Evolutionary conservation across 2,888 invertebrate species (phyloP).

Genomic region (Acrocyrtus sp.): DNA sequence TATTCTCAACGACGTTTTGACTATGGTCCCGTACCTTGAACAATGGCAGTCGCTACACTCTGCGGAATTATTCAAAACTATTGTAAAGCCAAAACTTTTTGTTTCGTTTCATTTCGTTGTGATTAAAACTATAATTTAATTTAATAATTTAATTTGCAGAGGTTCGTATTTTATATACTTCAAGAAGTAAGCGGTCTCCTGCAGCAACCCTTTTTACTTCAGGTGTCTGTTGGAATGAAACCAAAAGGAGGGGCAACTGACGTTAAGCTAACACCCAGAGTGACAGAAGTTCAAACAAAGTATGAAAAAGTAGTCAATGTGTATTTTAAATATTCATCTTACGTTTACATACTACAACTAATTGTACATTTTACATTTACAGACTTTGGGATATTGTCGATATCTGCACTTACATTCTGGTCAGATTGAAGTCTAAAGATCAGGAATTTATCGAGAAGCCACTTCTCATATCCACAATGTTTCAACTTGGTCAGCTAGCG

Average conservation of each 20-base stretch:
- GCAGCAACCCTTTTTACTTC: slow-evolving; percentile 56
- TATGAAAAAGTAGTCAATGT: slow-evolving; percentile 17
- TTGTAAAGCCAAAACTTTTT: slow-evolving; percentile 56
- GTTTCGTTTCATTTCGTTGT: no score
- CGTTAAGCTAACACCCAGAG: slow-evolving; percentile 49
- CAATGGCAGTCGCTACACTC: slow-evolving; percentile 56
- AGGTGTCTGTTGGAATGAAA: slow-evolving; percentile 12
- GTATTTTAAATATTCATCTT: neutral
- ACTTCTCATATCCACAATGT: slow-evolving; percentile 45
- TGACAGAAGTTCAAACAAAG: slow-evolving; percentile 60
- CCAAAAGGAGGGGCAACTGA: slow-evolving; percentile 38
- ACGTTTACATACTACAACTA: no score
- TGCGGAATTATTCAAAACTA: slow-evolving; percentile 40
- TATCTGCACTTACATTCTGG: slow-evolving; percentile 52
- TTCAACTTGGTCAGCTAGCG: slow-evolving; percentile 50
- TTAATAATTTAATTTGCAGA: slow-evolving; percentile 51
- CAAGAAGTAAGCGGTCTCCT: slow-evolving; percentile 56
- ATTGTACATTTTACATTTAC: neutral
- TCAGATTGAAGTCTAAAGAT: slow-evolving; percentile 42
- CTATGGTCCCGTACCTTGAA: slow-evolving; percentile 53
- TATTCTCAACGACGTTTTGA: slow-evolving; percentile 48
- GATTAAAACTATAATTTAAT: no score
- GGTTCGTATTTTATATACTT: slow-evolving; percentile 56
- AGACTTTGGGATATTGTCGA: slow-evolving; percentile 59
- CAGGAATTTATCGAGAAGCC: slow-evolving; percentile 50